Conservation (phyloP, 2,113 vertebrate species). For the Lepus europaeus region DNA sequence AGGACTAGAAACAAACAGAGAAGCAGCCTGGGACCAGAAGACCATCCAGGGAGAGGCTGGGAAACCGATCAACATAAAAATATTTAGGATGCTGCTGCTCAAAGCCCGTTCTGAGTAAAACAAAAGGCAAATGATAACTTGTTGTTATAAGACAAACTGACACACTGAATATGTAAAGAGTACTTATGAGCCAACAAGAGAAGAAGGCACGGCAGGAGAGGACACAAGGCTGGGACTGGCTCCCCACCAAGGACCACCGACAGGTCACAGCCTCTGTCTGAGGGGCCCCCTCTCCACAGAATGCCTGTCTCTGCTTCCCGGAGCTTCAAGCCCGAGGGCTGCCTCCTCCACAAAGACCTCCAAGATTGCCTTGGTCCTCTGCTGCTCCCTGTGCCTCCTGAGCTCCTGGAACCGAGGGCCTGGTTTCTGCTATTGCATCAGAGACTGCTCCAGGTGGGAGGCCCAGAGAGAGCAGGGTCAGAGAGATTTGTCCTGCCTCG, state of each 20-base stretch:
- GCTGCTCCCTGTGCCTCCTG: not conserved
- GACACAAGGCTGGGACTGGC: not conserved
- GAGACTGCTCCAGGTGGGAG: not conserved
- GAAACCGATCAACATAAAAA: not conserved
- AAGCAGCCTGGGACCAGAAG: not conserved
- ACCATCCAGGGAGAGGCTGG: not conserved
- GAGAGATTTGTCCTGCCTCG: not conserved
- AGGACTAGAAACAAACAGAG: not conserved
- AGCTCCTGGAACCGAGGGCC: not conserved
- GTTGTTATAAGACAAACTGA: not conserved
- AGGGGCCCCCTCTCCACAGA: not conserved
- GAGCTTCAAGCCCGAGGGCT: not conserved
- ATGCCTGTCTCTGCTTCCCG: not conserved
- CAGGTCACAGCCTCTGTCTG: not conserved
- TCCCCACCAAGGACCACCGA: not conserved
- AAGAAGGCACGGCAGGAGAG: not conserved
- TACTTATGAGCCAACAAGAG: slow-evolving; percentile 14
- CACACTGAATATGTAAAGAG: not conserved
- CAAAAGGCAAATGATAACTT: not conserved
- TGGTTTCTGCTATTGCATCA: not conserved
- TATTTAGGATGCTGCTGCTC: not conserved
- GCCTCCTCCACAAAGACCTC: not conserved
- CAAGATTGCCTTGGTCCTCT: not conserved
- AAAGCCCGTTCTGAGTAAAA: slow-evolving; percentile 4
- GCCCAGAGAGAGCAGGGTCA: not conserved